These are phyloP conservation scores for Chaetophractus vellerosus DNA, from an alignment of 2,797 vertebrate species.

Conservation along the genomic window DNA sequence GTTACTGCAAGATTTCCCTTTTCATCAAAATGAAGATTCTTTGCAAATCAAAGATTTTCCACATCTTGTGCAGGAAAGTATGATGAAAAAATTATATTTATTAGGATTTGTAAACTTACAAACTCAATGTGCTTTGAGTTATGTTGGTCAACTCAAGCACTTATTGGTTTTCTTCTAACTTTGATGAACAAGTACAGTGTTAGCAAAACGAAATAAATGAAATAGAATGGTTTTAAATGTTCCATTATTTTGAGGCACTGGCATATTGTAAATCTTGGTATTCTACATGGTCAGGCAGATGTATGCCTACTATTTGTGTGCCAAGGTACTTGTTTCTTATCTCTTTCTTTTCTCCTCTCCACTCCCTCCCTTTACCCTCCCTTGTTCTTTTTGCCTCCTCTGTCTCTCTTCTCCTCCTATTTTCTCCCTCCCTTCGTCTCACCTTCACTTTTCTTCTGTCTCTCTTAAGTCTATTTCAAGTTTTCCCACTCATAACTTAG, in stretches of 20 bases:
- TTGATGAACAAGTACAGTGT: slow-evolving; percentile 53
- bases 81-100: slow-evolving; percentile 20
- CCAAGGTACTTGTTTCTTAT: neutral
- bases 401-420: neutral
- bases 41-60: slow-evolving; percentile 48
- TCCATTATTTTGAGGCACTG: slow-evolving; percentile 33
- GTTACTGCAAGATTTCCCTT: slow-evolving; percentile 15
- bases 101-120: neutral
- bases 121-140: slow-evolving; percentile 1
- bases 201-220: slow-evolving; percentile 70
- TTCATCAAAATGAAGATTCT: neutral
- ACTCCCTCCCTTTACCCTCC: neutral
- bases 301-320: neutral
- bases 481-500: slow-evolving; percentile 44
- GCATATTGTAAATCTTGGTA: slow-evolving; percentile 12
- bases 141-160: neutral
- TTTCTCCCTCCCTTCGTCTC: neutral
- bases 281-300: neutral
- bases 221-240: slow-evolving; percentile 57
- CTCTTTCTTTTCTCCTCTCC: neutral
- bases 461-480: slow-evolving; percentile 66
- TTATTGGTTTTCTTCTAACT: slow-evolving; percentile 38
- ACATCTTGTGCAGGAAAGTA: neutral
- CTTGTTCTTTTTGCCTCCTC: accelerated
- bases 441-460: neutral